A percentile compares a stretch with the other conserved stretches of the same genome.
These are phyloP conservation scores for Neoniphon sammara DNA, from an alignment of 2,797 vertebrate species.

Conservation along the genomic window DNA sequence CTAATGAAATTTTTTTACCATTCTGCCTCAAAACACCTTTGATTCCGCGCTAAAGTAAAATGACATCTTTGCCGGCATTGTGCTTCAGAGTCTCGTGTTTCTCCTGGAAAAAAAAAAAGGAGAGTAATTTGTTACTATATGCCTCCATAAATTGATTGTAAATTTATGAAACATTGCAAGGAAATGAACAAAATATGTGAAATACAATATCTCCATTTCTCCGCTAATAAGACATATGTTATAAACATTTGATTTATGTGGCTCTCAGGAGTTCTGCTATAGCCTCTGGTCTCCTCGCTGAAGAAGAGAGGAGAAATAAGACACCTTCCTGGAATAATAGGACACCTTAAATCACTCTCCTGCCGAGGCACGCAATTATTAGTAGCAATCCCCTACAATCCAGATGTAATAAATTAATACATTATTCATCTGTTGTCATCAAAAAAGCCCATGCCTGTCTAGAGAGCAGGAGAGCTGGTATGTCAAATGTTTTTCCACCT, in stretches of 20 bases:
- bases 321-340: slow-evolving; percentile 24
- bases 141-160: slow-evolving; percentile 6
- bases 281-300: background rate
- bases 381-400: slow-evolving; percentile 7
- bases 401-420: slow-evolving; percentile 26
- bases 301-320: background rate
- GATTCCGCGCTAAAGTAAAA: background rate
- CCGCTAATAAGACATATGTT: slow-evolving; percentile 17
- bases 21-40: background rate
- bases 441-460: slow-evolving; percentile 5
- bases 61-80: background rate
- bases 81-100: background rate
- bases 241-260: background rate
- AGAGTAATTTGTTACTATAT: background rate
- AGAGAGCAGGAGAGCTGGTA: background rate
- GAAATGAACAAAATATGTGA: background rate
- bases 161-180: background rate
- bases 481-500: slow-evolving; percentile 2
- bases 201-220: background rate
- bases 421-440: slow-evolving; percentile 39
- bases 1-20: slow-evolving; percentile 1
- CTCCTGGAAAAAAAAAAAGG: background rate
- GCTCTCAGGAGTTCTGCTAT: background rate
- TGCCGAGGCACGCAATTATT: slow-evolving; percentile 10
- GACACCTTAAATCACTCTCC: slow-evolving; percentile 22